Evolutionary conservation across 1,140 invertebrate genomes (phyloP).

Genomic region (Branchinecta lindahli): DNA sequence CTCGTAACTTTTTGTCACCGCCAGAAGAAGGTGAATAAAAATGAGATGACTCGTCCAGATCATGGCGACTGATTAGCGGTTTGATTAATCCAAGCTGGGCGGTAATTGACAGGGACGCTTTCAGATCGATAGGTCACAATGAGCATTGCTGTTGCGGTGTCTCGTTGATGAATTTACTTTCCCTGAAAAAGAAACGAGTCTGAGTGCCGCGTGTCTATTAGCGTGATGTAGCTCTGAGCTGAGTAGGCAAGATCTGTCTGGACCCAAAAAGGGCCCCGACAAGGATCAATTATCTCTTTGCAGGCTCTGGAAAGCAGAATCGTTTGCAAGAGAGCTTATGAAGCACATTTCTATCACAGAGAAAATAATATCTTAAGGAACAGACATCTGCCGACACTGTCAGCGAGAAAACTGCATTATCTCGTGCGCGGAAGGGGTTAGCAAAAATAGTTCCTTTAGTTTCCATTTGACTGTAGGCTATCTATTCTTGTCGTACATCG

Average conservation of each 20-base stretch:
- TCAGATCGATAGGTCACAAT: neutral
- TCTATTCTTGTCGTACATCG: no score
- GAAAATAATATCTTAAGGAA: no score
- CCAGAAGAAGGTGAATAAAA: neutral
- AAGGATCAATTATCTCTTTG: neutral
- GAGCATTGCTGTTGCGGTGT: neutral
- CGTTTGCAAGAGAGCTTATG: no score
- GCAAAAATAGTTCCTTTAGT: no score
- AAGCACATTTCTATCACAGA: no score
- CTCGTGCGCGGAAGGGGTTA: no score
- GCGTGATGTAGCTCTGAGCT: neutral
- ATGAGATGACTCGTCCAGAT: neutral
- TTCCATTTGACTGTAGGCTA: no score
- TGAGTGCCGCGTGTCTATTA: neutral
- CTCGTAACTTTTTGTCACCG: neutral
- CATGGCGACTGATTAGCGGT: conserved; percentile 2
- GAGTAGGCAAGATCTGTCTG: neutral
- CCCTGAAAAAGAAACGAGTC: conserved; percentile 1
- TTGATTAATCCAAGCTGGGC: neutral
- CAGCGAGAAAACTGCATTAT: no score
- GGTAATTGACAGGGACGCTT: neutral
- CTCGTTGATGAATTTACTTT: neutral
- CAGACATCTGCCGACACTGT: no score
- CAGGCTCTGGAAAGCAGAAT: neutral
- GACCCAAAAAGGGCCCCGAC: neutral